These are phyloP conservation scores for Phortica okadai DNA, from an alignment of 2,888 invertebrate species.

Conservation along the genomic window DNA sequence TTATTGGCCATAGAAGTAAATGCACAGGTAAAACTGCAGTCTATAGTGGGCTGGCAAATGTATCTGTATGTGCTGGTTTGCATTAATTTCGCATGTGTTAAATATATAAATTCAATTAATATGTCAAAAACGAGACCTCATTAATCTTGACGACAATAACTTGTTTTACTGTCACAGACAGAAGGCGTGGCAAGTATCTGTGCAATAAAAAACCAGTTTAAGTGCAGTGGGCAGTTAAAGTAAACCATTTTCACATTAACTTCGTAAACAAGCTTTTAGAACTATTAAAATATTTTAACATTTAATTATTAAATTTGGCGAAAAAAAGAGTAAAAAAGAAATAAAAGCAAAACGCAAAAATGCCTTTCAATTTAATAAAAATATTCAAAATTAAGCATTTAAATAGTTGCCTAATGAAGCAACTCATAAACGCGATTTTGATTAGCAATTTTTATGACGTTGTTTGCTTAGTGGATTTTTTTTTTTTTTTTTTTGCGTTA, in stretches of 20 bases:
- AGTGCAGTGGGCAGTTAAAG: constrained; percentile 2
- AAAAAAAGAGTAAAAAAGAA: not conserved
- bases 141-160: constrained; percentile 48
- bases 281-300: too few relatives aligned
- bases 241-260: not conserved
- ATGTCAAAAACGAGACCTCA: constrained; percentile 56
- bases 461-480: too few relatives aligned
- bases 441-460: constrained; percentile 23
- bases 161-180: not conserved
- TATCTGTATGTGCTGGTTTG: not conserved
- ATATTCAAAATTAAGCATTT: not conserved
- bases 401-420: constrained; percentile 27
- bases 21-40: not conserved
- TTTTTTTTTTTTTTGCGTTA: not conserved
- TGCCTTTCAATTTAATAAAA: too few relatives aligned
- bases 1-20: not conserved
- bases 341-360: not conserved
- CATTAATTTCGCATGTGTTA: constrained; percentile 36
- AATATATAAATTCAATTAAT: constrained; percentile 59
- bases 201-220: constrained; percentile 12
- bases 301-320: not conserved
- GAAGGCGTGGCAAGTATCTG: not conserved
- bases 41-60: not conserved
- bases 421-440: constrained; percentile 3
- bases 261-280: too few relatives aligned